These are phyloP conservation scores for Laspeyria flexula DNA, from an alignment of 2,888 invertebrate genomes.

Conservation along the genomic window DNA sequence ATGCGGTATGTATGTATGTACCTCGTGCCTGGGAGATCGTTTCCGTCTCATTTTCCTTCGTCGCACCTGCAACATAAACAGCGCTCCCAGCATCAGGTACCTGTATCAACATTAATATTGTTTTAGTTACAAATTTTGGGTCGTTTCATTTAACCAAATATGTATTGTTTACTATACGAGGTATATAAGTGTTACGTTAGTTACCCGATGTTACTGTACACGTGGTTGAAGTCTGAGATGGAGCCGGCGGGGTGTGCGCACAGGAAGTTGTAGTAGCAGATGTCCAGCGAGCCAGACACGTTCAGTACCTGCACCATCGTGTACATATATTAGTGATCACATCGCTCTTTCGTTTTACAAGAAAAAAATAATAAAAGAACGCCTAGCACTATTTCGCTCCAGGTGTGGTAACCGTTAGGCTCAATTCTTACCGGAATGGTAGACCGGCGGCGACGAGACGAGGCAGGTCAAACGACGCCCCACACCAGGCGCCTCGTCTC, in stretches of 20 bases:
- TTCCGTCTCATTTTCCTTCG: conserved; percentile 59
- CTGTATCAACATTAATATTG: neutral
- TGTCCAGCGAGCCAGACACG: conserved; percentile 94
- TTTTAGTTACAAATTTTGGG: neutral
- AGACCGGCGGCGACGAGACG: too few species aligned
- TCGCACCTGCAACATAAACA: conserved; percentile 90
- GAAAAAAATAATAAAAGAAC: too few species aligned
- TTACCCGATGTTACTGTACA: conserved; percentile 92
- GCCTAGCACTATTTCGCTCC: too few species aligned
- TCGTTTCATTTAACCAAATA: too few species aligned
- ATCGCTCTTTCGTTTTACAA: neutral
- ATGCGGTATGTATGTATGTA: conserved; percentile 15
- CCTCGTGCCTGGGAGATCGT: conserved; percentile 61
- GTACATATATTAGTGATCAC: neutral
- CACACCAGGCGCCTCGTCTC: too few species aligned
- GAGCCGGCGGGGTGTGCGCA: conserved; percentile 93
- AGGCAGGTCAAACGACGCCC: too few species aligned
- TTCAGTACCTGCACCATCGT: conserved; percentile 87
- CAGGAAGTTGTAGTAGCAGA: conserved; percentile 96
- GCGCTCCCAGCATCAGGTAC: conserved; percentile 92
- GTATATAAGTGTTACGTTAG: too few species aligned
- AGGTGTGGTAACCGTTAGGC: too few species aligned
- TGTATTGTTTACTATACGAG: too few species aligned
- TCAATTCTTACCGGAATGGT: too few species aligned
- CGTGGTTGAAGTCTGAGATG: conserved; percentile 94